Base-by-base conservation (phyloP, 2,113 vertebrate genomes). In the Hiodon alosoides region DNA sequence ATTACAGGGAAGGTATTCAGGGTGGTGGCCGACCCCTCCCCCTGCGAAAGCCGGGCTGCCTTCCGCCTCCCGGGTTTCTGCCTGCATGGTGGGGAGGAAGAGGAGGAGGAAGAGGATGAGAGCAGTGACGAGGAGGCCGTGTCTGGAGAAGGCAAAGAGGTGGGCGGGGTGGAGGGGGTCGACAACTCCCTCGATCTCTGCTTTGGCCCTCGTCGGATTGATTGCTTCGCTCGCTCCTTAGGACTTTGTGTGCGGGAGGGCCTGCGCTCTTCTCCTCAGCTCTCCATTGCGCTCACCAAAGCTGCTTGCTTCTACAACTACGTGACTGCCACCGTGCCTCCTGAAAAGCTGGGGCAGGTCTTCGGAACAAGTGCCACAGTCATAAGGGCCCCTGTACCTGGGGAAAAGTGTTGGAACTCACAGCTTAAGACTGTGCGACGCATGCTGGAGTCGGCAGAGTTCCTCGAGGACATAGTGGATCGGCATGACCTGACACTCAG, bases 401-500 rank as follows among this genome's bases (percentile, higher is more conserved):
- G 67, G 47, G 72, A 81, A 31, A 80, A 62, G 74, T 83, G 90
- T 78, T 92, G 91, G 91, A 90, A 89, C 47, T 64, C 80, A 65
- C 90, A 92, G 78, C 88, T 92, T 8, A 92, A 92, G 83, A 88
- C 85, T 74, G 66, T 92, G 17, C 83, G 89, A 3, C 87, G 87
- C 60, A 85, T 92, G 71, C 77, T 92, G 59, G 90, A 92, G 74
- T 91, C 90, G 0, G 77, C 90, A 76, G 90, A 92, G 17, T 89
- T 92, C 73, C 80, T 92, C 69, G 91, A 91, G 80, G 91, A 92
- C 79, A 76, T 92, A 75, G 89, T 90, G 8, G 88, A 87, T 68
- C 83, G 89, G 13, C 88, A 83, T 57, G 90, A 91, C 78, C 68
- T 91, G 77, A 80, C 81, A 0, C 82, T 91, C 47, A 77, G 78